A percentile compares a stretch with the other conserved stretches of the same genome.
Conservation (phyloP, 1,140 invertebrate species). For the Microplitis demolitor region DNA sequence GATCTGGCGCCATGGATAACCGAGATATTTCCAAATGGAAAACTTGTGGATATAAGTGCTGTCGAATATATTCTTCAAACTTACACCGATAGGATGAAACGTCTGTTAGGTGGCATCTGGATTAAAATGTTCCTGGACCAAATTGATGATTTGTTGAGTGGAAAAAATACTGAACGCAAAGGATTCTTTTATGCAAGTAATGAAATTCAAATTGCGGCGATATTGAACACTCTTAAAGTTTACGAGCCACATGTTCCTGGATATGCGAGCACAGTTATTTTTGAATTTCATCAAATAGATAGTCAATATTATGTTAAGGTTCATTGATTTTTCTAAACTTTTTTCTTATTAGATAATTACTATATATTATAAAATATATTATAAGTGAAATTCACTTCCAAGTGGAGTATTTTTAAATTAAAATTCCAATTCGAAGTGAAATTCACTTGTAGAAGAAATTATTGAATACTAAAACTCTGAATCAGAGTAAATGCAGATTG, state of each 20-base stretch:
- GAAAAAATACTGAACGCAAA: background rate
- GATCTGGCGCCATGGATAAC: conserved; percentile 11
- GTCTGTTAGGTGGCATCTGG: conserved; percentile 42
- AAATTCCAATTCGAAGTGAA: too few species aligned
- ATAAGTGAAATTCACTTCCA: too few species aligned
- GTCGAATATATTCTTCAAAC: conserved; percentile 58
- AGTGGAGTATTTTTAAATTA: too few species aligned
- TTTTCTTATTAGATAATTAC: background rate
- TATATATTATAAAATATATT: background rate
- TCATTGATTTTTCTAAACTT: background rate
- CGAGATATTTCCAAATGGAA: conserved; percentile 20
- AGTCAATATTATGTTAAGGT: conserved; percentile 31
- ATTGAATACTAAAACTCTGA: too few species aligned
- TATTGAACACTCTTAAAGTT: conserved; percentile 67
- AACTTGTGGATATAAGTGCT: conserved; percentile 58
- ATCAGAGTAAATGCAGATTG: too few species aligned
- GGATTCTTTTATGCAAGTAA: conserved; percentile 58
- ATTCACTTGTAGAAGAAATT: too few species aligned
- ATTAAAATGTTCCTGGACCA: conserved; percentile 21
- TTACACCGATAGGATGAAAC: conserved; percentile 52
- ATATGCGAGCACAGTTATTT: conserved; percentile 20
- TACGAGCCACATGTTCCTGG: conserved; percentile 58
- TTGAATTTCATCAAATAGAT: conserved; percentile 24
- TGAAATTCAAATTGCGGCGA: conserved; percentile 70
- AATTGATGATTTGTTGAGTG: conserved; percentile 13